A percentile compares a stretch with the other conserved stretches of the same genome.
Evolutionary conservation across 1,140 invertebrate genomes (phyloP).

Genomic region (Triops longicaudatus): DNA sequence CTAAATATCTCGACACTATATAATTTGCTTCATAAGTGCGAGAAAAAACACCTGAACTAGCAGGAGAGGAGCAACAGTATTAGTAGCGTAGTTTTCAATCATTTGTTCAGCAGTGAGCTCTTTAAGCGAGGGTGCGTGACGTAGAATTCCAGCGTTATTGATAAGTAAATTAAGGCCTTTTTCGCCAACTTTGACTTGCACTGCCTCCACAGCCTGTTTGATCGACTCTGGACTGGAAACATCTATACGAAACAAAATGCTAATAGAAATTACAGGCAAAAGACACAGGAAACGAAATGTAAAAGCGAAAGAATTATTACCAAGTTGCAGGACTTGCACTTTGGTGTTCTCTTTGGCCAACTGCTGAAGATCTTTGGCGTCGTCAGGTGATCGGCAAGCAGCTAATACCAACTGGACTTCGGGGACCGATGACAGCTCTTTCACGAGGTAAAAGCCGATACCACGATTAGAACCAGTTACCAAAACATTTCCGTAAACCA

Average conservation of each 20-base stretch:
- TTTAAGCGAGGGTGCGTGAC: conserved; percentile 61
- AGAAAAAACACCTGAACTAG: conserved; percentile 60
- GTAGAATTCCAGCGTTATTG: conserved; percentile 73
- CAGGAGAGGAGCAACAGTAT: conserved; percentile 72
- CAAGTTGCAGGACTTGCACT: background rate
- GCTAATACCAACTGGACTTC: background rate
- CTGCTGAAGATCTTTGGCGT: background rate
- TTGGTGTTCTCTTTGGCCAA: background rate
- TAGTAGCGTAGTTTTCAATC: conserved; percentile 57
- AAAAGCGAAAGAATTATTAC: background rate
- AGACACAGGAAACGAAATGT: background rate
- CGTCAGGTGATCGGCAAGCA: background rate
- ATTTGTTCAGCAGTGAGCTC: conserved; percentile 61
- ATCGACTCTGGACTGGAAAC: conserved; percentile 50
- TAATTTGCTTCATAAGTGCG: background rate
- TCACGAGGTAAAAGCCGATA: background rate
- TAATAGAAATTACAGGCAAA: background rate
- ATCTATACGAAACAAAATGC: conserved; percentile 48
- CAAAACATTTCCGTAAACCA: background rate
- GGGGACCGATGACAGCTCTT: background rate
- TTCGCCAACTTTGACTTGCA: conserved; percentile 47
- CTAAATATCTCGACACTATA: no score
- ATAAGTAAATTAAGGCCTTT: conserved; percentile 70
- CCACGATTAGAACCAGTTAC: background rate
- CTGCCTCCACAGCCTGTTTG: conserved; percentile 47